Evolutionary conservation across 2,888 invertebrate species (phyloP), one percentile per base, ranked within the genome.

Genomic region (Zygaena filipendulae): DNA sequence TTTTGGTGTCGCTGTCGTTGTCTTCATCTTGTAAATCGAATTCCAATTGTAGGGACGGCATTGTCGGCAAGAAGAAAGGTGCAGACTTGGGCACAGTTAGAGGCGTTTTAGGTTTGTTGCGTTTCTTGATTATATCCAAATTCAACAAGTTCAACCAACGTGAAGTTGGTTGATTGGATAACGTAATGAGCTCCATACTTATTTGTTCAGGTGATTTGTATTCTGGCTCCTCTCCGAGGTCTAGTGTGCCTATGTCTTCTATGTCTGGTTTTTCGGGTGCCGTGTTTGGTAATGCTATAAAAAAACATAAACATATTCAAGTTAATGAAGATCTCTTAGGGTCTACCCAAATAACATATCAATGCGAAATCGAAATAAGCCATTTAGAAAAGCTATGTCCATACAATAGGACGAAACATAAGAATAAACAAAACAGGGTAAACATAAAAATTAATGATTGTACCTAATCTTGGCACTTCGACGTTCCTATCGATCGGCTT

Each of bases 1-100:
- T 45, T 50, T 83, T 85, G 4, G 82, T 83, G 2, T 60, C 57
- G 11, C 59, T 47, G 9, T 58, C 54, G 2, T 66, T 47, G 7
- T 54, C 59, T 1, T 68, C 62, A 30, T 81, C 66, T 3, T 82
- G 75, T 2, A 90, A 58, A 56, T 91, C 92, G 60, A 97, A 97
- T 56, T 89, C 87, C 4, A 93, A 68, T 44, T 91, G 87, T 10
- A 95, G 72, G 1, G 92, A 90, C 0, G 93, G 85, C 30, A 96
- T 82, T 0, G 97, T 96, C 0, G 97, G 96, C 27, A 98, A 74
- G 60, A 99, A 98, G 79, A 99, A 99, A 0, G 98, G 98, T 0
- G 96, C 97, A 1, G 89, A 85, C 66, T 93, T 92, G 0, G 92
- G 90, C 2, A 84, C 84, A 50, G 92, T 92, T 0, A 90, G 84